Evolutionary conservation across 2,888 invertebrate species (phyloP).

Genomic region (Tachina fera): DNA sequence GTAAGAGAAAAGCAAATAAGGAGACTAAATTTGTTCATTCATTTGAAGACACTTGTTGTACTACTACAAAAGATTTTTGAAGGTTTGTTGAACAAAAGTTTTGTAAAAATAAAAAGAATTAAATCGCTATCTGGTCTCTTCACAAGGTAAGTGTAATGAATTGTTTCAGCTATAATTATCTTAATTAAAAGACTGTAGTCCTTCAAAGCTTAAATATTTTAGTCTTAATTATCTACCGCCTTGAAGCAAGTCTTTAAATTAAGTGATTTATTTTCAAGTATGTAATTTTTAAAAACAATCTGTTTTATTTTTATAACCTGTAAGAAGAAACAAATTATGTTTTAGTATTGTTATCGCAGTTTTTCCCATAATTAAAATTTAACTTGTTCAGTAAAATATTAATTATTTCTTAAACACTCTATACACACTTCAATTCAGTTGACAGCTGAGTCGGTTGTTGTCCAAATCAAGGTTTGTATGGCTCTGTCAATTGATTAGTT

Average conservation of each 20-base stretch:
- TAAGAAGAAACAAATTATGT: no score
- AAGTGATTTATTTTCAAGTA: background rate
- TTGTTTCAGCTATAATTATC: slow-evolving; percentile 1
- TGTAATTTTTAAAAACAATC: no score
- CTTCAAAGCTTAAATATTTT: background rate
- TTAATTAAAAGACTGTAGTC: background rate
- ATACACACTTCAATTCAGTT: no score
- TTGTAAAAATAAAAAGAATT: background rate
- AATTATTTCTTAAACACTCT: no score
- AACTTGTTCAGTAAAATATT: no score
- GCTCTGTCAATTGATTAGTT: no score
- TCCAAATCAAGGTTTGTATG: no score
- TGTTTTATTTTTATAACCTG: no score
- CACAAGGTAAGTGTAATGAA: background rate
- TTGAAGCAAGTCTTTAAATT: background rate
- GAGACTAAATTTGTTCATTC: background rate
- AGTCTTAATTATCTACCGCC: no score
- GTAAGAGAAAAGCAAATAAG: background rate
- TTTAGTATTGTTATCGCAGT: no score
- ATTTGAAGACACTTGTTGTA: background rate
- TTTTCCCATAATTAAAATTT: no score
- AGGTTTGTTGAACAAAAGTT: slow-evolving; percentile 11
- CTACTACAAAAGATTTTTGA: slow-evolving; percentile 4
- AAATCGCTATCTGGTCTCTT: background rate
- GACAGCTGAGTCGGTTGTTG: no score